Evolutionary conservation across 92 coral and sea anemone genomes (phyloP).

Genomic region (Paramuricea clavata): DNA sequence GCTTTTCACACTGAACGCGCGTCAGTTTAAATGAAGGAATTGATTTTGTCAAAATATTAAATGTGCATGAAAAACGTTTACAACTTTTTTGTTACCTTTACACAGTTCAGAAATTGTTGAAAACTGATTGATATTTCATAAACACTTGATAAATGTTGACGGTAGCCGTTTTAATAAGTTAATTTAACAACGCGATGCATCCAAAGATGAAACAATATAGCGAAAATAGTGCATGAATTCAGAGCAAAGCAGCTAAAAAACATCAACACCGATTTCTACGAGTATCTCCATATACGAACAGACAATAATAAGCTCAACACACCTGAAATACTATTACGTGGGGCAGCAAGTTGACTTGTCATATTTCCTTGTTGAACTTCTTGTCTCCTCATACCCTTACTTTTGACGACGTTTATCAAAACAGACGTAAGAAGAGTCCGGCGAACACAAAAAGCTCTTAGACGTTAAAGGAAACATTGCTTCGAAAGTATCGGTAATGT

Average conservation of each 20-base stretch:
- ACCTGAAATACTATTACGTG: slow-evolving; percentile 29
- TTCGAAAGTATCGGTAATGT: not conserved
- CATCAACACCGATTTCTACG: slow-evolving; percentile 17
- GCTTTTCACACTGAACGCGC: slow-evolving; percentile 2
- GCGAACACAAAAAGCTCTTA: not conserved
- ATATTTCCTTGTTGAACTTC: slow-evolving; percentile 2
- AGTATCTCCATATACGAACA: not conserved
- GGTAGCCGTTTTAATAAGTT: not conserved
- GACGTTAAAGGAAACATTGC: not conserved
- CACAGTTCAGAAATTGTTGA: not conserved
- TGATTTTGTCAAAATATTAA: not conserved
- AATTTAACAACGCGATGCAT: not conserved
- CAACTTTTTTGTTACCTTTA: not conserved
- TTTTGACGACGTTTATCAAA: not conserved
- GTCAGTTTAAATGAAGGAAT: slow-evolving; percentile 4
- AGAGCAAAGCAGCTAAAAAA: not conserved
- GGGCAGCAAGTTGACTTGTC: slow-evolving; percentile 33
- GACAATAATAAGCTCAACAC: slow-evolving; percentile 26
- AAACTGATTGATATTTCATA: not conserved
- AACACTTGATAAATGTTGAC: not conserved
- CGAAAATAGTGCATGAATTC: not conserved
- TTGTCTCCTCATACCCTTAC: not conserved
- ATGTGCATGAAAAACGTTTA: not conserved
- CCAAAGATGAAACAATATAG: not conserved
- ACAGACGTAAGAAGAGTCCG: not conserved